phyloP scores from a whole-genome alignment of 2,888 invertebrate genomes.

The Seira ritae region DNA sequence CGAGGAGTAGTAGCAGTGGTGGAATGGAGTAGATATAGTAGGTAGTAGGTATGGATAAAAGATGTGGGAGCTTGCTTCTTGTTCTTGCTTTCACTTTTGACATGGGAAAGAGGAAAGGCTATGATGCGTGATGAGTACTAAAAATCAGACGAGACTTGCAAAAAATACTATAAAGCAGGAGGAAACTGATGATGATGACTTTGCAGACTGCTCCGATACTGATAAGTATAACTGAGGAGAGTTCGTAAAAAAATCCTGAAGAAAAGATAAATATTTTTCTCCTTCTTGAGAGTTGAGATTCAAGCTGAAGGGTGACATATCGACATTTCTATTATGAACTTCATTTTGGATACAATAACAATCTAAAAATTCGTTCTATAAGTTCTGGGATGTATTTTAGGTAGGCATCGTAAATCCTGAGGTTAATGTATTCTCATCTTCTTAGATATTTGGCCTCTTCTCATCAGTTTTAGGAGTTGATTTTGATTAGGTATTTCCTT shows the following conservation, averaged over 20 bases:
- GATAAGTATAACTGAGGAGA: too few species aligned
- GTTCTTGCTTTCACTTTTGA: not conserved
- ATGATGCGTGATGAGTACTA: constrained; percentile 25
- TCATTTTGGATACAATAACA: not conserved
- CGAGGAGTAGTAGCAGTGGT: too few species aligned
- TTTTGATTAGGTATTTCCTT: too few species aligned
- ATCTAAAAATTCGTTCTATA: too few species aligned
- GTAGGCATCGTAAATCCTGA: not conserved
- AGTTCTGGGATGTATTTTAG: too few species aligned
- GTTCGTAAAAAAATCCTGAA: not conserved
- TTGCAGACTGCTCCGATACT: too few species aligned
- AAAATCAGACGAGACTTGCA: constrained; percentile 5
- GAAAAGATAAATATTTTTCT: not conserved
- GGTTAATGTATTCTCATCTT: not conserved
- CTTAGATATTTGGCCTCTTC: too few species aligned
- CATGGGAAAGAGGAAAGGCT: not conserved
- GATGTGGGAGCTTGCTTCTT: not conserved
- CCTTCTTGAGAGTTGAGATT: not conserved
- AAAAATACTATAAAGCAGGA: too few species aligned
- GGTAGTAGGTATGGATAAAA: not conserved
- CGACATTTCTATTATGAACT: not conserved
- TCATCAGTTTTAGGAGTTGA: too few species aligned
- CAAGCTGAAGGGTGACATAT: too few species aligned
- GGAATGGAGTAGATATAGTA: not conserved
- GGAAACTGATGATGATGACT: constrained; percentile 22